Conservation (phyloP, 2,113 vertebrate species). For the Rhabdornis inornatus region DNA sequence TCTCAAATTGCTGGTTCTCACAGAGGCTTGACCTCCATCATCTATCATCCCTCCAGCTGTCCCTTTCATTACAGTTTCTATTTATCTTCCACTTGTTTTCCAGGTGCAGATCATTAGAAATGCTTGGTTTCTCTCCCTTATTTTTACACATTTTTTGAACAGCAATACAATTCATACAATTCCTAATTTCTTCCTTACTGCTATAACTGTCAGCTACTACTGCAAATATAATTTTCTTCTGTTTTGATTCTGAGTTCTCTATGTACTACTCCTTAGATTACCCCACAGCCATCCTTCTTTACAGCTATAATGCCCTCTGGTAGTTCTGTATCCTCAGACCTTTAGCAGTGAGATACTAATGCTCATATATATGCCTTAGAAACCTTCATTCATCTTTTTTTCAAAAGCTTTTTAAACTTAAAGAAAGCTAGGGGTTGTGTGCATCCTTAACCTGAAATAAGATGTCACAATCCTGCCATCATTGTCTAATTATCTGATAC, state of each 20-base stretch:
- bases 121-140: background rate
- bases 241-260: background rate
- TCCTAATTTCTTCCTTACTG: background rate
- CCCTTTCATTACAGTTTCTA: conserved; percentile 22
- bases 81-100: conserved; percentile 37
- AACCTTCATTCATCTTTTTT: background rate
- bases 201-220: background rate
- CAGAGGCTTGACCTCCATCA: conserved; percentile 4
- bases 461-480: background rate
- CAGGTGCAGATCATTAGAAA: conserved; percentile 10
- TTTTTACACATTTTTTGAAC: background rate
- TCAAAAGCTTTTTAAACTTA: background rate
- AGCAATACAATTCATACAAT: background rate
- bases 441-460: background rate
- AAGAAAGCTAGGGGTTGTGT: background rate
- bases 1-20: conserved; percentile 16
- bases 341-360: background rate
- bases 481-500: background rate
- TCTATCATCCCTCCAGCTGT: conserved; percentile 13
- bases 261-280: background rate
- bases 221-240: background rate
- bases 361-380: background rate
- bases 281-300: background rate
- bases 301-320: background rate
- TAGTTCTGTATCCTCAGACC: background rate